Percentiles rank a stretch among this genome's conserved stretches.
These are phyloP conservation scores for Pemphigus obesinymphae DNA, from an alignment of 1,140 invertebrate species.

Conservation along the genomic window DNA sequence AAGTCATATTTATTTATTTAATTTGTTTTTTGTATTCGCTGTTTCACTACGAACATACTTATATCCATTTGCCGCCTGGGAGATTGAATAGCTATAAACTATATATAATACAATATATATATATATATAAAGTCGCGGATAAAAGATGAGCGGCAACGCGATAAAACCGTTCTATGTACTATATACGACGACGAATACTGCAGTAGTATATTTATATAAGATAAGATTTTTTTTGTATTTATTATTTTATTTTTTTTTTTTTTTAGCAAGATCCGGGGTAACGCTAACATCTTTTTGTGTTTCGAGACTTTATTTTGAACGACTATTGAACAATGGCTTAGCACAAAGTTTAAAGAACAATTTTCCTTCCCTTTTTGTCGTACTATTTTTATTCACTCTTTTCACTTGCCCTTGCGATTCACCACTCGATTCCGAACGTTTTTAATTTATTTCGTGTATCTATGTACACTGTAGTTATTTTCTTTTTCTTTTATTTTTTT, in stretches of 20 bases:
- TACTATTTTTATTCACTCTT: background rate
- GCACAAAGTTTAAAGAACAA: background rate
- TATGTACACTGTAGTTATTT: too few species aligned
- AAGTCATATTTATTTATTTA: constrained; percentile 50
- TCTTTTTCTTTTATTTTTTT: too few species aligned
- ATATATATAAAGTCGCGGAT: too few species aligned
- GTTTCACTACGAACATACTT: background rate
- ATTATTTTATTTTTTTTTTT: background rate
- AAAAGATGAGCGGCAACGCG: too few species aligned
- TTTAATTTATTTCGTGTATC: background rate
- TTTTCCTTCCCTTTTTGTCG: background rate
- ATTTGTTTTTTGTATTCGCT: background rate
- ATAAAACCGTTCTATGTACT: too few species aligned
- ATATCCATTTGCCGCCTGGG: background rate
- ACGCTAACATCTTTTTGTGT: background rate
- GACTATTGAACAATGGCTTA: background rate
- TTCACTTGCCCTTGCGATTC: background rate
- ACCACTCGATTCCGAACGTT: background rate
- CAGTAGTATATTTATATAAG: too few species aligned
- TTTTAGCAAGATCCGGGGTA: background rate
- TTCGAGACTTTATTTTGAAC: background rate
- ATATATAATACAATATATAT: too few species aligned
- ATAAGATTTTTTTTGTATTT: too few species aligned
- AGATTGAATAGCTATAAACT: background rate
- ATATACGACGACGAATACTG: background rate